Base-by-base conservation (phyloP, 2,113 vertebrate species). In the Rhinoptilus africanus region DNA sequence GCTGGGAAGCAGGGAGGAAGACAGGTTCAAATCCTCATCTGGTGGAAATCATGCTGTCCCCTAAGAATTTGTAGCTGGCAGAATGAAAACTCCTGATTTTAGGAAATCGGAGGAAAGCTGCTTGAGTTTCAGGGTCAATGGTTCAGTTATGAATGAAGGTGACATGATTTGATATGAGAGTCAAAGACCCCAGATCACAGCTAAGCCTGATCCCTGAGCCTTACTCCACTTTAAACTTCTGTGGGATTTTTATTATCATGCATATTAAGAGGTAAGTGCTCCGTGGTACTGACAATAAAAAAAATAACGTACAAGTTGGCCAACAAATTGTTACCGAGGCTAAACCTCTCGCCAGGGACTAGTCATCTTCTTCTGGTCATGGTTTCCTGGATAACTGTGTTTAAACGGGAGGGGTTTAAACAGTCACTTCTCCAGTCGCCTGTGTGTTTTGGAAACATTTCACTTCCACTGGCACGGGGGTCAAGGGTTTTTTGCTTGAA, bases 401-500 rank as follows among this genome's bases (percentile, higher is more conserved):
- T 96, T 96, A 72, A 94, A 88, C 12, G 56, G 63, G 63, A 80
- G 32, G 26, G 20, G 45, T 84, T 85, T 68, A 92, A 95, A 83
- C 43, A 81, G 63, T 21, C 22, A 18, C 59, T 45, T 94, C 90
- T 90, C 75, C 88, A 71, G 73, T 69, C 12, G 32, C 90, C 90
- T 80, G 64, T 71, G 54, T 92, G 68, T 93, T 96, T 92, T 92
- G 92, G 92, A 96, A 92, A 80, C 0, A 0, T 94, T 96, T 96
- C 94, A 71, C 64, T 96, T 95, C 89, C 92, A 73, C 76, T 12
- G 4, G 86, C 75, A 85, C 3, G 0, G 69, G n/a, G 91, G 92
- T 95, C 82, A 68, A 97, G 74, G 85, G 32, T 94, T 93, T 93
- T 93, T 86, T 26, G 48, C 79, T 79, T 74, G 91, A 91, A 85